These are phyloP conservation scores for Conus ventricosus DNA, from an alignment of 1,140 invertebrate genomes.

Conservation along the genomic window DNA sequence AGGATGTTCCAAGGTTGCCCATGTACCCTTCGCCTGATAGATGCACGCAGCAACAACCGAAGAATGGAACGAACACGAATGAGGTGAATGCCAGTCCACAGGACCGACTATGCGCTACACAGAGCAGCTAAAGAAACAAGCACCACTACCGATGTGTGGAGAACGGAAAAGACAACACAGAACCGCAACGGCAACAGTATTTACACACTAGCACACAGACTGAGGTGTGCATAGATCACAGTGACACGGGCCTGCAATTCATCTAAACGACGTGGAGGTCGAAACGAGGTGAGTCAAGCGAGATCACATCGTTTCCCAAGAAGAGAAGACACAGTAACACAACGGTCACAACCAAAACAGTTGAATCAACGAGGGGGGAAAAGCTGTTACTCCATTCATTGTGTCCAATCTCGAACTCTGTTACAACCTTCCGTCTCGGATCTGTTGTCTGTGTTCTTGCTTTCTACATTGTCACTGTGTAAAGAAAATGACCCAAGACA, in stretches of 20 bases:
- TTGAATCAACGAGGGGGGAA: not conserved
- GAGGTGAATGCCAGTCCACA: not conserved
- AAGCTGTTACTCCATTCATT: too few species aligned
- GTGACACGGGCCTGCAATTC: not conserved
- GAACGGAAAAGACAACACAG: not conserved
- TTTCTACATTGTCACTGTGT: too few species aligned
- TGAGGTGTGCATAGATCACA: constrained; percentile 15
- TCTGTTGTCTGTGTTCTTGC: too few species aligned
- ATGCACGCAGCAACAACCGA: too few species aligned
- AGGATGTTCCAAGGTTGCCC: too few species aligned
- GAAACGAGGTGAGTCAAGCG: not conserved
- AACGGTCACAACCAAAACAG: not conserved
- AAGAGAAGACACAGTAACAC: not conserved
- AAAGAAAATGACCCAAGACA: too few species aligned
- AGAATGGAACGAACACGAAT: too few species aligned
- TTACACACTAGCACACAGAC: not conserved
- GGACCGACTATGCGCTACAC: not conserved
- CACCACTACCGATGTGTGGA: not conserved
- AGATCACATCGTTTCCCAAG: not conserved
- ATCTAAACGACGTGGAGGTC: not conserved
- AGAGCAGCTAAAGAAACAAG: not conserved
- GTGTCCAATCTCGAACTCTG: too few species aligned
- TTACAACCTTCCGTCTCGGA: too few species aligned
- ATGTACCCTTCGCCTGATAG: too few species aligned
- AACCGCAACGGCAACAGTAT: too few species aligned